Base-by-base conservation (phyloP, 2,113 vertebrate genomes). In the Labrus mixtus region DNA sequence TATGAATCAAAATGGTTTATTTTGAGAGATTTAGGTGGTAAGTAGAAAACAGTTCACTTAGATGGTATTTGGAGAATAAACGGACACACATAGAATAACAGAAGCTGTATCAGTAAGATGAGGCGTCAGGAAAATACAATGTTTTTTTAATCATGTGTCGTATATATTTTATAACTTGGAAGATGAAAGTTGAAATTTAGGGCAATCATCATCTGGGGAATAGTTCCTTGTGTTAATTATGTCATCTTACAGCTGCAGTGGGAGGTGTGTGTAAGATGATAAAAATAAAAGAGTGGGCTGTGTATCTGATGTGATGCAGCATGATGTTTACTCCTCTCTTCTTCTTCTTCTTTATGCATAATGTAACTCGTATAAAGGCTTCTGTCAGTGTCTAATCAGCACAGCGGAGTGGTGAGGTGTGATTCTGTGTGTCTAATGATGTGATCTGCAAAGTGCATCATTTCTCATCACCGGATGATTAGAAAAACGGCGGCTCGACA, bases 231-330 rank as follows among this genome's bases (percentile, higher is more conserved):
- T 64, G 65, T 69, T 33, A 75, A 78, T 67, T 57, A 15, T 73
- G 29, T 37, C 61, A 16, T 72, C 54, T 48, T 68, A 54, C 62
- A 73, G 10, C 57, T 55, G 63, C 70, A 33, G 67, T 2, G 17
- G 36, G 41, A 20, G 57, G 20, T 19, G 5, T 19, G 16, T 33
- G 68, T 48, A 19, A 37, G 13, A 37, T 58, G 46, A 76, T 69
- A 67, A 69, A 69, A 76, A 69, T 78, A 37, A 73, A 77, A 82
- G 48, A n/a, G 23, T n/a, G 68, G 43, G 71, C 70, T 82, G 53
- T 68, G 12, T 22, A 25, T 57, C 59, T 46, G 8, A 77, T 78
- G 65, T 64, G 10, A 57, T 4, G 3, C 11, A 1, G 39, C 48
- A 11, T 50, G 36, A 55, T 60, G 45, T 82, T 89, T 43, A 8